Percentiles rank a stretch among this genome's conserved stretches.
phyloP scores from a whole-genome alignment of 1,140 invertebrate genomes.

The Polyergus mexicanus region DNA sequence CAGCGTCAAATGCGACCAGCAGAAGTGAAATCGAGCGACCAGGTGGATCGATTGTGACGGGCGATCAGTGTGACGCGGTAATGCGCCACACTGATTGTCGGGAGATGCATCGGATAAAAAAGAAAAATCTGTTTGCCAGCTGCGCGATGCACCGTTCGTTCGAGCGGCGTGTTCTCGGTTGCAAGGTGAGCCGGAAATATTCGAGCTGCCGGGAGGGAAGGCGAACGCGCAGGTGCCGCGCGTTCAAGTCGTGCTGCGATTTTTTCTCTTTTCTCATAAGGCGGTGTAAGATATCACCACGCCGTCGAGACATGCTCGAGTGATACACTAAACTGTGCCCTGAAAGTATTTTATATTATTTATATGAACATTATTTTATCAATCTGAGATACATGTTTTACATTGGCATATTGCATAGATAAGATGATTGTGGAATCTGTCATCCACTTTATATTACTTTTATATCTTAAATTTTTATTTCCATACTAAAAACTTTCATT shows the following conservation, averaged over 20 bases:
- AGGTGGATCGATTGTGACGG: constrained; percentile 1
- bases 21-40: background rate
- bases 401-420: no score
- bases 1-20: no score
- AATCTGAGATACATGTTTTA: no score
- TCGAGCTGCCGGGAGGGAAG: constrained; percentile 25
- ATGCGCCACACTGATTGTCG: constrained; percentile 39
- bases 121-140: constrained; percentile 45
- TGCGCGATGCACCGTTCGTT: constrained; percentile 46
- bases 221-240: constrained; percentile 48
- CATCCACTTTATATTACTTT: no score
- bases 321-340: background rate
- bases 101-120: background rate
- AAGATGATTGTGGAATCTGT: no score
- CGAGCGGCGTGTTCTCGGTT: constrained; percentile 2
- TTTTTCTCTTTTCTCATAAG: constrained; percentile 6
- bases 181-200: constrained; percentile 63
- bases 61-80: constrained; percentile 8
- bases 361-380: no score
- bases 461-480: no score
- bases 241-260: background rate
- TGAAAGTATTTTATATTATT: background rate
- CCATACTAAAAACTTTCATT: no score
- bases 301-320: no score
- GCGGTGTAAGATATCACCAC: background rate